Evolutionary conservation across 2,113 vertebrate species (phyloP).

Genomic region (Desmodus rotundus): DNA sequence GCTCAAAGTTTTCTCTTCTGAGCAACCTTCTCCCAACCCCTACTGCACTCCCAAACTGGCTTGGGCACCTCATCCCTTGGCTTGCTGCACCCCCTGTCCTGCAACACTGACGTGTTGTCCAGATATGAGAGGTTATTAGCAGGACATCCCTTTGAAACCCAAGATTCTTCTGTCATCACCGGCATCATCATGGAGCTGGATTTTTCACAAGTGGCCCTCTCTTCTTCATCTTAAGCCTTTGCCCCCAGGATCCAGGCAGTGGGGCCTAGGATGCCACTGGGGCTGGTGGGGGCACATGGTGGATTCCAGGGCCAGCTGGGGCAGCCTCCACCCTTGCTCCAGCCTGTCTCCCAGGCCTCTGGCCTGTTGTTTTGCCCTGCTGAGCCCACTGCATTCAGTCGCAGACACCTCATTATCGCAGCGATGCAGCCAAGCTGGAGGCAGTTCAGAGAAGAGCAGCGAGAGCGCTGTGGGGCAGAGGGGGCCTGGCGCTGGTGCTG

Average conservation of each 20-base stretch:
- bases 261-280: neutral
- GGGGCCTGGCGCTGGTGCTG: neutral
- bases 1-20: neutral
- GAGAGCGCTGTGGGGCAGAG: neutral
- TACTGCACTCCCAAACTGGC: neutral
- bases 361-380: conserved; percentile 9
- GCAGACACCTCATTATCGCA: conserved; percentile 63
- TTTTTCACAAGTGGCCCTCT: neutral
- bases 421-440: conserved; percentile 59
- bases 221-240: neutral
- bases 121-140: neutral
- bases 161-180: neutral
- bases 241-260: neutral
- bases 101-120: neutral
- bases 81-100: neutral
- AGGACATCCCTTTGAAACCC: neutral
- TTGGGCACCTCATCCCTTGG: neutral
- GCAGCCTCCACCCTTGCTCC: neutral
- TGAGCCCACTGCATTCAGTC: conserved; percentile 52
- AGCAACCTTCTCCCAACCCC: neutral
- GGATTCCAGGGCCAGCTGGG: neutral
- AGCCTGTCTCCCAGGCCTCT: conserved; percentile 1
- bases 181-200: neutral
- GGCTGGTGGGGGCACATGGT: neutral
- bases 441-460: conserved; percentile 54